Evolutionary conservation across 1,140 invertebrate species (phyloP).

Genomic region (Plutomurus gul): DNA sequence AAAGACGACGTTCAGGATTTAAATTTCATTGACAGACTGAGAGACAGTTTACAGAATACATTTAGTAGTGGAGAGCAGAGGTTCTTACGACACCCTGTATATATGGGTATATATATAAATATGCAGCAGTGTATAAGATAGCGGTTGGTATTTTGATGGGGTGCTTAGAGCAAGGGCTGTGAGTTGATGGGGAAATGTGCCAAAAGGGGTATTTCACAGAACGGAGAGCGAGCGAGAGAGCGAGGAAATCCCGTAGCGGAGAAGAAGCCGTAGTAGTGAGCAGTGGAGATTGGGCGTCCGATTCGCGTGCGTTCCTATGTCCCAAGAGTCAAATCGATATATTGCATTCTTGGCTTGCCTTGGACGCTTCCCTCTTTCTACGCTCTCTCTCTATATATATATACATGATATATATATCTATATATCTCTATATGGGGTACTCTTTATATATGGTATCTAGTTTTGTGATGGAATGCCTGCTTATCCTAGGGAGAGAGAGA

Average conservation of each 20-base stretch:
- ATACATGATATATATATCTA: too few species aligned
- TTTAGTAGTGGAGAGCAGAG: too few species aligned
- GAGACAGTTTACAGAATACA: too few species aligned
- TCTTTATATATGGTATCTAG: too few species aligned
- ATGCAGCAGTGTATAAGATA: not conserved
- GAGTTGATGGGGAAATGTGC: constrained; percentile 17
- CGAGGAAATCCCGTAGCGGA: too few species aligned
- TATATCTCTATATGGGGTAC: too few species aligned
- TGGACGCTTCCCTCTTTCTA: constrained; percentile 29
- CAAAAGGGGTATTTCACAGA: constrained; percentile 47
- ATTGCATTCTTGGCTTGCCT: constrained; percentile 52
- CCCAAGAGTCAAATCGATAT: constrained; percentile 53
- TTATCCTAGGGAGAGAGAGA: too few species aligned
- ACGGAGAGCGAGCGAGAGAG: not conserved
- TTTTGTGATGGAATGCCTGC: too few species aligned
- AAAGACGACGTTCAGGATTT: too few species aligned
- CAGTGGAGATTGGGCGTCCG: constrained; percentile 44
- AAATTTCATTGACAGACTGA: too few species aligned
- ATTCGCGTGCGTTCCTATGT: constrained; percentile 51
- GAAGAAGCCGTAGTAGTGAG: not conserved
- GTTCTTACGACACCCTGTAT: too few species aligned
- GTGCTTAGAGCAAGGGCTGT: not conserved
- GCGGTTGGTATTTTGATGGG: not conserved
- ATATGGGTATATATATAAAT: too few species aligned
- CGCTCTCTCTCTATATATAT: not conserved